Evolutionary conservation across 2,797 vertebrate species (phyloP).

Genomic region (Natrix natrix): DNA sequence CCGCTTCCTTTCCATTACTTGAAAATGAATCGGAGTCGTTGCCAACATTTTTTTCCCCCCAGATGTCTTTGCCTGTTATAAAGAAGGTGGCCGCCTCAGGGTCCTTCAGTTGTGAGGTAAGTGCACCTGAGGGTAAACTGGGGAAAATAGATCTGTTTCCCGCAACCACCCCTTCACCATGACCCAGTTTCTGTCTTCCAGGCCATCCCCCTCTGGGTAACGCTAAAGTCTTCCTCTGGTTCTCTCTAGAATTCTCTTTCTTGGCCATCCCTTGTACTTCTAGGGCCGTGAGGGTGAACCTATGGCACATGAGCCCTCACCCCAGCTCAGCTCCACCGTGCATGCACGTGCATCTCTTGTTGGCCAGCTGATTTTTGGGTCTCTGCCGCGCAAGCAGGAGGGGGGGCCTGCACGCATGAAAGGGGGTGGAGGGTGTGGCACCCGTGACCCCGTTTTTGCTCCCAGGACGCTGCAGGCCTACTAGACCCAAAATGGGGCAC

Average conservation of each 20-base stretch:
- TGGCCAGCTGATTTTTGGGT: too few relatives aligned
- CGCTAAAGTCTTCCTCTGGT: background rate
- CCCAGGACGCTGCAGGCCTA: too few relatives aligned
- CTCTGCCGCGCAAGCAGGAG: too few relatives aligned
- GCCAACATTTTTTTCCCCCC: background rate
- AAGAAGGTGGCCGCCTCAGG: background rate
- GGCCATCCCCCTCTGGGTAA: background rate
- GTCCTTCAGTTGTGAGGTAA: background rate
- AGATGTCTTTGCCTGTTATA: background rate
- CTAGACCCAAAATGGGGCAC: too few relatives aligned
- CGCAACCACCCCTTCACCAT: background rate
- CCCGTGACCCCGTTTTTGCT: too few relatives aligned
- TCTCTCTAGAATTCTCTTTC: background rate
- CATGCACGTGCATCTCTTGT: too few relatives aligned
- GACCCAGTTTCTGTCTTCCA: background rate
- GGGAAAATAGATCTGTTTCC: background rate
- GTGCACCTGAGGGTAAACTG: background rate
- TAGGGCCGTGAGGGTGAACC: too few relatives aligned
- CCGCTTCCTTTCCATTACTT: background rate
- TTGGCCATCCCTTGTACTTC: background rate
- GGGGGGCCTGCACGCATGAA: too few relatives aligned
- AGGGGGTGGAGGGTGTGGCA: too few relatives aligned
- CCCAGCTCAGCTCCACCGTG: too few relatives aligned
- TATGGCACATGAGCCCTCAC: too few relatives aligned
- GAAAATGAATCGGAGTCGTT: background rate